Base-by-base conservation (phyloP, 1,140 invertebrate genomes). In the Heliconius nattereri region DNA sequence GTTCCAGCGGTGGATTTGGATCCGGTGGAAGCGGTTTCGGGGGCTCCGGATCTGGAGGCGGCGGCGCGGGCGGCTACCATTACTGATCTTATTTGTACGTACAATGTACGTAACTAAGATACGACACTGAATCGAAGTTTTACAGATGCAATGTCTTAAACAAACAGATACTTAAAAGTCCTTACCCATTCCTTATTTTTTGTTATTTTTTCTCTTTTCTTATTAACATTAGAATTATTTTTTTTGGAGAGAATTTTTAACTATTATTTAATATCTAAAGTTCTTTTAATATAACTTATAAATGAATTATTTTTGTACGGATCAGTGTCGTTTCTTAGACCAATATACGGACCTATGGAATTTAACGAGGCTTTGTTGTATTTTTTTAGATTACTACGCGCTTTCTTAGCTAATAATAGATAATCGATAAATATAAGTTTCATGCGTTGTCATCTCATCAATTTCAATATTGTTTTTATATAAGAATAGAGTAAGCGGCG, bases 1-100 rank as follows among this genome's bases (percentile, higher is more conserved):
- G 81, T 26, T 84, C 79, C 35, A 75, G 79, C 32, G 57, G 60
- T 19, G 78, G 75, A 2, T 75, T 45, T 49, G 83, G 84, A 16
- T 78, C 76, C 37, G 82, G 82, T 20, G 54, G 78, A 35, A 80
- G 71, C 35, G 81, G 83, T n/a, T 78, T 60, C 52, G 84, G 84
- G 1, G 76, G 78, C 9, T 79, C 80, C 13, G 84, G 85, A 23
- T 85, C 84, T 32, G 85, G 85, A 11, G 76, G 75, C 23, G 82
- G 84, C 13, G 85, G 85, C 70, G 83, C 89, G 76, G 85, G 83
- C 70, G 90, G 89, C 70, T 92, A 92, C 79, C 90, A 89, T 73
- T 92, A 92, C 80, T 92, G 87, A 91, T 83, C 86, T 87, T 83
- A 85, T 70, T 19, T 76, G 26, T 76, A 23, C 52, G n/a, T n/a